Base-by-base conservation (phyloP, 2,113 vertebrate species). In the Dissostichus mawsoni region DNA sequence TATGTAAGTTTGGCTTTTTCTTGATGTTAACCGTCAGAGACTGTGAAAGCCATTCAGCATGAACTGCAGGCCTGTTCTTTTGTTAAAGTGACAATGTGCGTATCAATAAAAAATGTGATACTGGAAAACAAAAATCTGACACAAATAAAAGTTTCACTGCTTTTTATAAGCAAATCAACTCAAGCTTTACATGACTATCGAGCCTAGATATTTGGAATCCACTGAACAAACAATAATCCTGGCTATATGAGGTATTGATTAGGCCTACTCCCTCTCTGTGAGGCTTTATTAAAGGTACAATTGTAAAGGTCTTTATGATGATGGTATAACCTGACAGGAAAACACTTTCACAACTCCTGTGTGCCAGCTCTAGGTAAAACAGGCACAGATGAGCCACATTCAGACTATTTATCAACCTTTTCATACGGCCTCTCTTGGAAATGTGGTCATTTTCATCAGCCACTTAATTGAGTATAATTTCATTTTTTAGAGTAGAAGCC, bases 221-320 rank as follows among this genome's bases (percentile, higher is more conserved):
- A 23, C 87, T 78, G 72, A 89, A 84, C 89, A 87, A 89, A 91
- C 90, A 92, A 90, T 92, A 92, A 93, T 91, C 88, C 87, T 75
- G 4, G 16, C 81, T 71, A 92, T 92, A 92, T 92, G 90, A 92
- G 89, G 84, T 93, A 93, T 93, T 90, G 92, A 92, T 93, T 90
- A 86, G 86, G 76, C 73, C 58, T 9, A 14, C 81, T 91, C 82
- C 72, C 50, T 84, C 78, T 83, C 75, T 83, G 69, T 92, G 90
- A 76, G 82, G 81, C 89, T 92, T 92, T 92, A 90, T 84, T 92
- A 90, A 90, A 88, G 86, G 86, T 84, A 87, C 88, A 80, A 78
- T 83, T 91, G 81, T 87, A 82, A 87, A 86, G 83, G 82, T 84
- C 87, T 91, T 91, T 88, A 91, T 92, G 85, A 87, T 83, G 90